Evolutionary conservation across 2,113 vertebrate species (phyloP).

Genomic region (Cyanoliseus patagonus): DNA sequence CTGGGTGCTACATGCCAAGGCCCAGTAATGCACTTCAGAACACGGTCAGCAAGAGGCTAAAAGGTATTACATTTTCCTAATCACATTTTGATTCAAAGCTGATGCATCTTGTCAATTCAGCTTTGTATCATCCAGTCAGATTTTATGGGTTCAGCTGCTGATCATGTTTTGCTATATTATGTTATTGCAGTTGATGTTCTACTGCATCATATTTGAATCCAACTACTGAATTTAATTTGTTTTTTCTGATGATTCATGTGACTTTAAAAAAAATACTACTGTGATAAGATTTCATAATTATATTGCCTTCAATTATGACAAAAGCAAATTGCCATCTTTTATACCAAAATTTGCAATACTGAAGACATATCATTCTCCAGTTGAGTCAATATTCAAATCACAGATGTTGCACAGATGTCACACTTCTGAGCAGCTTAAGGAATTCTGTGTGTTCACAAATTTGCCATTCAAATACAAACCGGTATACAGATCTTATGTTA

Average conservation of each 20-base stretch:
- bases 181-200: not conserved
- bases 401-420: not conserved
- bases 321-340: not conserved
- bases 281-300: conserved; percentile 12
- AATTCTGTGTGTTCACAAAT: not conserved
- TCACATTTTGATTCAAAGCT: conserved; percentile 9
- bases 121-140: not conserved
- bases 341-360: not conserved
- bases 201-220: not conserved
- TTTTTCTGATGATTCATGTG: conserved; percentile 22
- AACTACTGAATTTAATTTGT: not conserved
- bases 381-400: not conserved
- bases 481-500: not conserved
- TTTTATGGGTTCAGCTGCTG: not conserved
- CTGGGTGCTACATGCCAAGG: not conserved
- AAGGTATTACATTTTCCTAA: not conserved
- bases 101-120: not conserved
- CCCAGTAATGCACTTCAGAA: not conserved
- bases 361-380: not conserved
- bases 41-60: not conserved
- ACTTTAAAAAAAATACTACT: not conserved
- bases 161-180: not conserved
- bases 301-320: not conserved
- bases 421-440: not conserved
- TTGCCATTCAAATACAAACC: not conserved